A percentile compares a stretch with the other conserved stretches of the same genome.
phyloP scores from a whole-genome alignment of 2,888 invertebrate genomes.

The Patella depressa region DNA sequence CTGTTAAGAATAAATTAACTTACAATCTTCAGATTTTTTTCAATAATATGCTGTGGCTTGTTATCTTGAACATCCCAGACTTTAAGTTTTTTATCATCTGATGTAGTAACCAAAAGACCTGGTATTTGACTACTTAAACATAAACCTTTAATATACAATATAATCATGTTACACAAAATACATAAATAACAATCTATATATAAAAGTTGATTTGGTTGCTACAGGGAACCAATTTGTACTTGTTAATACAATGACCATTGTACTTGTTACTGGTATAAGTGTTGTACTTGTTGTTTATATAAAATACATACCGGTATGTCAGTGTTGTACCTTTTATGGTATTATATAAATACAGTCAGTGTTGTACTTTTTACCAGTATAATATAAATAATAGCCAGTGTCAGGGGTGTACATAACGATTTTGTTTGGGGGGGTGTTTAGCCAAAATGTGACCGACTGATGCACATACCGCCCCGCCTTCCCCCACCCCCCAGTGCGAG shows the following conservation, averaged over 20 bases:
- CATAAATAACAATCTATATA: neutral
- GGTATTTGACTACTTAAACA: slow-evolving; percentile 81
- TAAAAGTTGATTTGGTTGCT: neutral
- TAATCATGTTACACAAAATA: slow-evolving; percentile 24
- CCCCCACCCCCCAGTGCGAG: no score
- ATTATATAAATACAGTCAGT: no score
- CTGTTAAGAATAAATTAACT: slow-evolving; percentile 21
- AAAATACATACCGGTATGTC: no score
- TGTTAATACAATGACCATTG: neutral
- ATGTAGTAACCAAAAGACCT: slow-evolving; percentile 83
- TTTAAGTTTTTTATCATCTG: slow-evolving; percentile 86
- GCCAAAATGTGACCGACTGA: no score
- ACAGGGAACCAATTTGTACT: neutral
- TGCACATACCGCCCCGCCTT: no score
- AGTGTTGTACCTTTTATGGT: no score
- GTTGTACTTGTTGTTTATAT: no score
- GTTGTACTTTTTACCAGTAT: no score
- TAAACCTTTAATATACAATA: slow-evolving; percentile 70
- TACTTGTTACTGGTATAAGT: no score
- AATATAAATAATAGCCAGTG: no score
- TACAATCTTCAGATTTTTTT: slow-evolving; percentile 78
- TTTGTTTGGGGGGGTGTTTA: no score
- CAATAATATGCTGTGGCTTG: slow-evolving; percentile 62
- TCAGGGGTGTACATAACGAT: no score
- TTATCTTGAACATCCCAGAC: slow-evolving; percentile 81